phyloP scores from a whole-genome alignment of 2,888 invertebrate species.

The Uropetala carovei region DNA sequence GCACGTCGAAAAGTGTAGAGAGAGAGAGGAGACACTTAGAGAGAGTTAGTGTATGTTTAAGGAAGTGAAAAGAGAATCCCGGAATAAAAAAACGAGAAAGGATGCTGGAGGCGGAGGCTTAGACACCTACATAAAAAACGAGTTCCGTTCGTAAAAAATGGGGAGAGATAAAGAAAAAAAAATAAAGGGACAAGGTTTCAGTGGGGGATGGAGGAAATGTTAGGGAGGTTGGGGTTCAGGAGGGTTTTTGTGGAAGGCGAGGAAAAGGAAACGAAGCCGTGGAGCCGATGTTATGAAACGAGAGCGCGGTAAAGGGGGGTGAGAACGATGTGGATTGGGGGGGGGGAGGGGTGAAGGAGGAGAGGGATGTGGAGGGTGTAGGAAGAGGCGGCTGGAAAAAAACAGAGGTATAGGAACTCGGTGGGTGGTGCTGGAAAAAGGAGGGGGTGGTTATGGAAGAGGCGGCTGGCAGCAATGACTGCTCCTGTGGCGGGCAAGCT shows the following conservation, averaged over 20 bases:
- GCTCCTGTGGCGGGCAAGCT: no score
- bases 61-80: not conserved
- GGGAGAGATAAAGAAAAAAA: not conserved
- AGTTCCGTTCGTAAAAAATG: not conserved
- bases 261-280: constrained; percentile 15
- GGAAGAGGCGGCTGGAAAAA: no score
- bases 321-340: not conserved
- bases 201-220: not conserved
- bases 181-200: not conserved
- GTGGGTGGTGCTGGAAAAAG: not conserved
- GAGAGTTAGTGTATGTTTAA: no score
- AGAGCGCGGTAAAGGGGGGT: not conserved
- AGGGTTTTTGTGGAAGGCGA: not conserved
- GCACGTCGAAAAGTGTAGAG: no score
- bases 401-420: no score
- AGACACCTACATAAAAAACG: not conserved
- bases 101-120: not conserved
- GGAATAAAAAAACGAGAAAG: not conserved
- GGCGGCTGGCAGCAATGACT: not conserved
- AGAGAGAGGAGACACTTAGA: no score
- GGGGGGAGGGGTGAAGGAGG: not conserved
- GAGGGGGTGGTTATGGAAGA: not conserved
- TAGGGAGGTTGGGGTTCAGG: not conserved
- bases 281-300: constrained; percentile 6
- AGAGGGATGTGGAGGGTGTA: not conserved